Base-by-base conservation (phyloP, 2,888 invertebrate genomes). In the Flexamia atlantica region DNA sequence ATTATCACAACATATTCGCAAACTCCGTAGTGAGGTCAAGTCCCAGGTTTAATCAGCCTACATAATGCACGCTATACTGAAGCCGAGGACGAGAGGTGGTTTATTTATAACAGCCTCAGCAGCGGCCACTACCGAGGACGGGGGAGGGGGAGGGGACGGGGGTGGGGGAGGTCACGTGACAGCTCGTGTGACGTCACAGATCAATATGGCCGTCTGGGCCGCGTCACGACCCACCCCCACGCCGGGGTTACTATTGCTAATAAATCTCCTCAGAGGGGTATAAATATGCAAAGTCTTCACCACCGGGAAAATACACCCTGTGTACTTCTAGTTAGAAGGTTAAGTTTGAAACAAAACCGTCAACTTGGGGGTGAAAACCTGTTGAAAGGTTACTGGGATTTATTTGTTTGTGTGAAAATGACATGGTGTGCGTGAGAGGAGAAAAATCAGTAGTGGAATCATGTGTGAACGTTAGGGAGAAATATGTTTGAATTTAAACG, bases 121-220 rank as follows among this genome's bases (percentile, higher is more conserved):
- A 57, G 57, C 57, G 20, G 12, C 23, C 36, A 72, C 72, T 68
- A 68, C 68, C 2, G 74, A 40, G 20, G 40, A 5, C 2, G 72
- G 46, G 40, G 50, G 14, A 9, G 32, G 46, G 76, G 28, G 76
- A 20, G 42, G 42, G 25, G n/a, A n/a, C n/a, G n/a, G n/a, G n/a
- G n/a, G n/a, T n/a, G 2, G 42, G 23, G 23, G 79, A n/a, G 79
- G 32, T 79, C 79, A 79, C 40, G 79, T 79, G 79, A 79, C 57
- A 50, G 68, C 68, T 50, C 23, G 32, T 23, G 57, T 79, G 53
- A 79, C 79, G 79, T 79, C 79, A 79, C 79, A 57, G 79, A 79
- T 79, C 79, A 57, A 79, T 79, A 23, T 23, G n/a, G 17, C 32
- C 28, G 79, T 79, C 79, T 79, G 79, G 57, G 79, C 53, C 20